These are phyloP conservation scores for Andrena flavipes DNA, from an alignment of 2,888 invertebrate species.

Conservation along the genomic window DNA sequence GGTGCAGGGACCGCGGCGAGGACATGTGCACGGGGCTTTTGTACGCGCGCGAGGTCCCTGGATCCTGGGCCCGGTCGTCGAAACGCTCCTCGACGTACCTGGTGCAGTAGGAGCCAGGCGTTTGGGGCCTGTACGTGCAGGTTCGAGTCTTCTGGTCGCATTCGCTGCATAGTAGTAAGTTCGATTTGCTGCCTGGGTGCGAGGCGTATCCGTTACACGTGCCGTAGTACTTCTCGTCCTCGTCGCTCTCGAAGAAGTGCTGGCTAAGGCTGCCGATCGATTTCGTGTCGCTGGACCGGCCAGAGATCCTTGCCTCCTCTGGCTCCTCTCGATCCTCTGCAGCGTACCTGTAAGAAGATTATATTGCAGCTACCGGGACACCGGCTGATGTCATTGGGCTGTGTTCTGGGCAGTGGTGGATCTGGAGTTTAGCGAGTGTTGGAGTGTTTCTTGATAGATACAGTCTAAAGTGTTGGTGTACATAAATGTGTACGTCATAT, in stretches of 20 bases:
- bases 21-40: conserved; percentile 56
- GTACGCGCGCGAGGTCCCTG: conserved; percentile 60
- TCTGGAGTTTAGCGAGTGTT: no score
- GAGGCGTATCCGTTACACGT: conserved; percentile 82
- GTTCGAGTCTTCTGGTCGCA: conserved; percentile 80
- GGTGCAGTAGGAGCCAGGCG: conserved; percentile 75
- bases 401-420: no score
- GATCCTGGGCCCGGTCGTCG: conserved; percentile 65
- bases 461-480: no score
- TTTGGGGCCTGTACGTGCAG: conserved; percentile 79
- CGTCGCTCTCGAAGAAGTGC: conserved; percentile 82
- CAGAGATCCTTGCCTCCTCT: conserved; percentile 61
- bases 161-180: conserved; percentile 81
- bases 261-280: conserved; percentile 83
- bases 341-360: conserved; percentile 33
- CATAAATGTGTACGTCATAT: no score
- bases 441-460: no score
- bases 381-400: no score
- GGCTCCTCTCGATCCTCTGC: conserved; percentile 60
- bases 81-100: conserved; percentile 79
- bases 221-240: conserved; percentile 77
- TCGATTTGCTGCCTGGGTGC: conserved; percentile 83
- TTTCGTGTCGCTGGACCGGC: conserved; percentile 77
- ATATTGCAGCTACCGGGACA: not conserved
- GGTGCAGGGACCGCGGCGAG: conserved; percentile 53